phyloP scores from a whole-genome alignment of 1,140 invertebrate species.

The Drosophila seguyi region DNA sequence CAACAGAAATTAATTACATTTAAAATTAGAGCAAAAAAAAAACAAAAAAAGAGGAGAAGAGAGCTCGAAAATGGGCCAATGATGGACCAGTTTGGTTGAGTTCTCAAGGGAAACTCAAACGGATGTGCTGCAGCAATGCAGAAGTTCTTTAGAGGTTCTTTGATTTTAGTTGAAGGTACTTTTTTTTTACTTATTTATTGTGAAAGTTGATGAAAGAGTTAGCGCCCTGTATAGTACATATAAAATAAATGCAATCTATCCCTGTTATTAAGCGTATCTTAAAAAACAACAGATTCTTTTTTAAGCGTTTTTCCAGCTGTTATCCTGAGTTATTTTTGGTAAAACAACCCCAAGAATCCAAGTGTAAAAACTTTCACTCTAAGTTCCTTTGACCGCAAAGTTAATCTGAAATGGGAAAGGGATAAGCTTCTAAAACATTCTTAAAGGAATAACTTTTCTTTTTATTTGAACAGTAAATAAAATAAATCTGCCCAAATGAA shows the following conservation, averaged over 20 bases:
- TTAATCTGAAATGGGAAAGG: not conserved
- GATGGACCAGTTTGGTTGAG: not conserved
- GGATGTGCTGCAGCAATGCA: not conserved
- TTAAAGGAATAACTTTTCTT: not conserved
- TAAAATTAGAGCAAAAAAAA: conserved; percentile 6
- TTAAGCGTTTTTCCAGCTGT: no score
- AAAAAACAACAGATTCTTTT: no score
- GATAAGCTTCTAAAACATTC: not conserved
- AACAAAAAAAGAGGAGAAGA: not conserved
- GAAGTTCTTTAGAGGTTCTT: not conserved
- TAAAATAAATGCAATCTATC: no score
- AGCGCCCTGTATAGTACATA: not conserved
- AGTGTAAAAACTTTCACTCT: not conserved
- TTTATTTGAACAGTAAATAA: not conserved
- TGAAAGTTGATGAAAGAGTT: not conserved
- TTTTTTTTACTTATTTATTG: no score
- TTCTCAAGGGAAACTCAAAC: not conserved
- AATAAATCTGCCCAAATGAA: not conserved
- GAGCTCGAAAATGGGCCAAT: not conserved
- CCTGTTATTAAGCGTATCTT: no score
- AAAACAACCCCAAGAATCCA: not conserved
- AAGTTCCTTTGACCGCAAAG: not conserved
- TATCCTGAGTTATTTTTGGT: no score
- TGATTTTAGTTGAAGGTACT: no score
- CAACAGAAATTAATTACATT: conserved; percentile 1